These are phyloP conservation scores for Varanus komodoensis DNA, from an alignment of 2,113 vertebrate genomes.

Conservation along the genomic window DNA sequence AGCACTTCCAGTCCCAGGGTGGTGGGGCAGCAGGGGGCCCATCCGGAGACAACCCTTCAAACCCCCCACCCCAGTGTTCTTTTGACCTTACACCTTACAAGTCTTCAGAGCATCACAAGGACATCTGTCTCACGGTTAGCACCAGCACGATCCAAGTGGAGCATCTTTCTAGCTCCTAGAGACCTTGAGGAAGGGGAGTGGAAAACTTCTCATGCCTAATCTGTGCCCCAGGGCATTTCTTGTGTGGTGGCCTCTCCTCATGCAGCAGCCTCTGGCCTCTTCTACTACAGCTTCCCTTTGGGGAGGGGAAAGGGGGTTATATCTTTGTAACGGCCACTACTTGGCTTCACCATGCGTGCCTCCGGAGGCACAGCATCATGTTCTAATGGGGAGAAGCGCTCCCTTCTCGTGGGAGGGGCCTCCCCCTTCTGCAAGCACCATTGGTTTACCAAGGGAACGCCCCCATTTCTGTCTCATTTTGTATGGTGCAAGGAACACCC, in stretches of 20 bases:
- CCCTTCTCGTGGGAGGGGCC: conserved; percentile 64
- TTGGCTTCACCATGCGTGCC: conserved; percentile 63
- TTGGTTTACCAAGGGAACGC: conserved; percentile 69
- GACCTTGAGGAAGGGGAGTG: conserved; percentile 72
- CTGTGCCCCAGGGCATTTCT: conserved; percentile 66
- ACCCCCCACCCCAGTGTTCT: conserved; percentile 87
- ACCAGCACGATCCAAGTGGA: conserved; percentile 90
- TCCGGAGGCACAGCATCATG: conserved; percentile 58
- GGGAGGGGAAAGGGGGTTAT: conserved; percentile 18
- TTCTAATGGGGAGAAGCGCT: conserved; percentile 66
- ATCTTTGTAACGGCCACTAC: conserved; percentile 41
- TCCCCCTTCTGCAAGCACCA: conserved; percentile 64
- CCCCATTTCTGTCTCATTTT: conserved; percentile 57
- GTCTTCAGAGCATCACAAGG: conserved; percentile 92
- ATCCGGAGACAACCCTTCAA: conserved; percentile 82
- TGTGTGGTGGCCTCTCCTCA: conserved; percentile 71
- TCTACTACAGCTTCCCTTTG: conserved; percentile 66
- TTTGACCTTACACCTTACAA: conserved; percentile 98
- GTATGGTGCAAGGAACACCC: conserved; percentile 49
- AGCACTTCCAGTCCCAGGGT: conserved; percentile 84
- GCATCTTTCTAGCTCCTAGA: conserved; percentile 86
- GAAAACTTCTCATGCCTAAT: conserved; percentile 70
- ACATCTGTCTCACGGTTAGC: conserved; percentile 97
- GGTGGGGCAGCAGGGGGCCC: conserved; percentile 79
- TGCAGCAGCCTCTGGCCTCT: conserved; percentile 70